These are phyloP conservation scores for Morpho helenor DNA, from an alignment of 2,888 invertebrate species.

Conservation along the genomic window DNA sequence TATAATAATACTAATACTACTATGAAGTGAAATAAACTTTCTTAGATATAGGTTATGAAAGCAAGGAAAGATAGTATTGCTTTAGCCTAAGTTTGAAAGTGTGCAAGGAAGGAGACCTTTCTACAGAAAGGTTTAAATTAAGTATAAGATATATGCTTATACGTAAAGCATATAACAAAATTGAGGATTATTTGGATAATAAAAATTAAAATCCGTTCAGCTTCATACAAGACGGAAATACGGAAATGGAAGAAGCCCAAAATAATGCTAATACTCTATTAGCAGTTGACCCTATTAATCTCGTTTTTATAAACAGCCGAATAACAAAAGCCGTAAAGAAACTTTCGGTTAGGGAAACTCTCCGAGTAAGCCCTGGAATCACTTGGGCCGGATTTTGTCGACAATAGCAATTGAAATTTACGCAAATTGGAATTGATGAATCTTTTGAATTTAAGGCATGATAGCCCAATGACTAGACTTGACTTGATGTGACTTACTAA, in stretches of 20 bases:
- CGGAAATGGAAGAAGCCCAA: not conserved
- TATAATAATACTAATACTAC: too few species aligned
- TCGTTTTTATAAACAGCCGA: conserved; percentile 8
- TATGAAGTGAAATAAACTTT: too few species aligned
- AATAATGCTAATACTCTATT: conserved; percentile 2
- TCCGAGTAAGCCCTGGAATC: conserved; percentile 1
- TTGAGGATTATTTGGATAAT: too few species aligned
- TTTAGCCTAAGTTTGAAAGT: too few species aligned
- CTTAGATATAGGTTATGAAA: too few species aligned
- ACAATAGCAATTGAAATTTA: conserved; percentile 12
- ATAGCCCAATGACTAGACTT: not conserved
- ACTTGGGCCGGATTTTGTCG: conserved; percentile 10
- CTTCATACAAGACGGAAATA: too few species aligned
- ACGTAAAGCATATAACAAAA: too few species aligned
- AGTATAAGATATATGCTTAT: too few species aligned
- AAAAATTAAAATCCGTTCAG: too few species aligned
- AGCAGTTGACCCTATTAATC: conserved; percentile 7
- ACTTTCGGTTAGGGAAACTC: conserved; percentile 7
- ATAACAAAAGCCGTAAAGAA: not conserved
- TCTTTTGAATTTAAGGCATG: not conserved
- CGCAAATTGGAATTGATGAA: conserved; percentile 17
- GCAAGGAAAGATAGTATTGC: too few species aligned
- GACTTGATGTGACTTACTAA: not conserved
- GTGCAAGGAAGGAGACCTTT: too few species aligned
- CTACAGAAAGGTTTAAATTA: too few species aligned